Percentiles rank a stretch among this genome's conserved stretches.
Evolutionary conservation across 1,140 invertebrate species (phyloP).

Genomic region (Drosophila paulistorum): DNA sequence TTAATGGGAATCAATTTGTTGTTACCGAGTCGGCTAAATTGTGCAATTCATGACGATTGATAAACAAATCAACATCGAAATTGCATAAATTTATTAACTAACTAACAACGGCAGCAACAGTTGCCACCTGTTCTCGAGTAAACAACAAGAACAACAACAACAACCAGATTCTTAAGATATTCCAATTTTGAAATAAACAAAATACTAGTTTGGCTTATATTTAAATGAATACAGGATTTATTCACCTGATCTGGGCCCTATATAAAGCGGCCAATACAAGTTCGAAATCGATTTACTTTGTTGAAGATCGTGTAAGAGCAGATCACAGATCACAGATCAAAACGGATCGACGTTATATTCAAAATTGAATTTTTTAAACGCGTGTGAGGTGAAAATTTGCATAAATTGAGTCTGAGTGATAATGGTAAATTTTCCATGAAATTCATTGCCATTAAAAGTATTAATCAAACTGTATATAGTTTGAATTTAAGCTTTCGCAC

Average conservation of each 20-base stretch:
- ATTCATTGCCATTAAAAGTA: background rate
- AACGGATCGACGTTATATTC: constrained; percentile 27
- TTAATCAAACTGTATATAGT: background rate
- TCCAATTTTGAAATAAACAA: constrained; percentile 71
- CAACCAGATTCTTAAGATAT: constrained; percentile 55
- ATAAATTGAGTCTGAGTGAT: constrained; percentile 79
- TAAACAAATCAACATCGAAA: constrained; percentile 5
- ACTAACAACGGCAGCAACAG: constrained; percentile 6
- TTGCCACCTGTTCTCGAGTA: constrained; percentile 66
- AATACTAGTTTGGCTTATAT: constrained; percentile 82
- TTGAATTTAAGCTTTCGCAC: no score
- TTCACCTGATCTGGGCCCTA: constrained; percentile 64
- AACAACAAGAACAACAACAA: constrained; percentile 72
- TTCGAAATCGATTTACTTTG: background rate
- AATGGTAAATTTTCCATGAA: constrained; percentile 58
- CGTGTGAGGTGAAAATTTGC: constrained; percentile 68
- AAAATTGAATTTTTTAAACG: constrained; percentile 36
- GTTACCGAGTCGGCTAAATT: constrained; percentile 13
- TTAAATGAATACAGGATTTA: constrained; percentile 78
- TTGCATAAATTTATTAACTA: constrained; percentile 44
- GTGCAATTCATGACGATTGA: constrained; percentile 33
- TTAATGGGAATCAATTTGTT: constrained; percentile 7
- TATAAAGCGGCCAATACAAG: constrained; percentile 54
- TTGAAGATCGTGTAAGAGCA: constrained; percentile 55
- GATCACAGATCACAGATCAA: constrained; percentile 33